phyloP scores from a whole-genome alignment of 1,140 invertebrate species.

The Apis florea region DNA sequence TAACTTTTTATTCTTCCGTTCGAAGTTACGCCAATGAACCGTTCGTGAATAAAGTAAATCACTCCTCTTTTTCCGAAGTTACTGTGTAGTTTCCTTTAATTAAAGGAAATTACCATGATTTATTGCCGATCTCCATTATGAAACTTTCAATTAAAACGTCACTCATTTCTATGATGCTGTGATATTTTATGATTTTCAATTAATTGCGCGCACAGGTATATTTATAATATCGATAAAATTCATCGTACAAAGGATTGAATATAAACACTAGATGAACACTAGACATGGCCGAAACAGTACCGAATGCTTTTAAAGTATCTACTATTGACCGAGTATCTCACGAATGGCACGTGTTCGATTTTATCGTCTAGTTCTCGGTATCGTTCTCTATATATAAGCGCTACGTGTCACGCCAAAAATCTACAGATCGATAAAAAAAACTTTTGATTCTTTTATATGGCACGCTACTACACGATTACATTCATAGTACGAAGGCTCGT shows the following conservation, averaged over 20 bases:
- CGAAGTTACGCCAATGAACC: background rate
- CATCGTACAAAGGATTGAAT: background rate
- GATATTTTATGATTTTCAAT: background rate
- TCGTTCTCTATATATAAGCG: constrained; percentile 32
- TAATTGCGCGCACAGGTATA: background rate
- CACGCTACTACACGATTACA: background rate
- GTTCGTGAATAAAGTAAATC: background rate
- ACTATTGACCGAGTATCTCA: constrained; percentile 5
- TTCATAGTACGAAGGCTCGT: background rate
- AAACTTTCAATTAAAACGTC: background rate
- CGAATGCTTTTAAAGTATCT: too few relatives aligned
- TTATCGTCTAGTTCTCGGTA: constrained; percentile 21
- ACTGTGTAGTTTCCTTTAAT: background rate
- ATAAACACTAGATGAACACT: background rate
- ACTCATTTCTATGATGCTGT: background rate
- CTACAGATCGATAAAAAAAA: constrained; percentile 8
- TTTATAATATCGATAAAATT: background rate
- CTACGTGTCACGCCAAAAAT: constrained; percentile 23
- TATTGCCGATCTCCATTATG: background rate
- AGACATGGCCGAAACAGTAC: background rate
- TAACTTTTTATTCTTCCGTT: background rate
- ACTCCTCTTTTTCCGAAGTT: background rate
- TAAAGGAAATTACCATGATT: background rate
- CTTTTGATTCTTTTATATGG: background rate
- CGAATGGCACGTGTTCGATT: constrained; percentile 22